These are phyloP conservation scores for Euleptes europaea DNA, from an alignment of 2,113 vertebrate species.

Conservation along the genomic window DNA sequence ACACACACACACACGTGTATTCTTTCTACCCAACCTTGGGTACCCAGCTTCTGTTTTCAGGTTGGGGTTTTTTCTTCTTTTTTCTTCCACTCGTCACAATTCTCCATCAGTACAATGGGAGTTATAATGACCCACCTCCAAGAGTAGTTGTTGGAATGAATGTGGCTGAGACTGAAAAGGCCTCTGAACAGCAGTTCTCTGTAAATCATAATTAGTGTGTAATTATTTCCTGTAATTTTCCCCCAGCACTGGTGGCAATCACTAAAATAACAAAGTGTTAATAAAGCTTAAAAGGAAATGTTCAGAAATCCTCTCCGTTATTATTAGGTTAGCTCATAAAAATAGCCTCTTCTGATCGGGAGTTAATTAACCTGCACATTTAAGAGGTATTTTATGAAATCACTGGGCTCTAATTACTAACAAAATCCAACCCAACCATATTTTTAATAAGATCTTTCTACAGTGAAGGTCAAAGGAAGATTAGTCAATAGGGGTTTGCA, in stretches of 20 bases:
- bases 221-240: not conserved
- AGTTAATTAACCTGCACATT: conserved; percentile 3
- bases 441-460: not conserved
- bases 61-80: no score
- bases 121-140: no score
- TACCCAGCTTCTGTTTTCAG: no score
- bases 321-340: not conserved
- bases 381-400: not conserved
- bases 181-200: not conserved
- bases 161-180: not conserved
- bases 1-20: no score
- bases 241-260: not conserved
- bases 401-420: not conserved
- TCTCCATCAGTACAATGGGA: no score
- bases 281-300: not conserved
- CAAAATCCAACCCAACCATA: not conserved
- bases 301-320: not conserved
- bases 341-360: not conserved
- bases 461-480: not conserved
- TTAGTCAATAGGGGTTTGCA: not conserved
- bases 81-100: no score
- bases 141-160: not conserved
- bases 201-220: not conserved
- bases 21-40: no score
- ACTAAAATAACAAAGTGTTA: not conserved